Base-by-base conservation (phyloP, 2,888 invertebrate species). In the Diogma glabrata region DNA sequence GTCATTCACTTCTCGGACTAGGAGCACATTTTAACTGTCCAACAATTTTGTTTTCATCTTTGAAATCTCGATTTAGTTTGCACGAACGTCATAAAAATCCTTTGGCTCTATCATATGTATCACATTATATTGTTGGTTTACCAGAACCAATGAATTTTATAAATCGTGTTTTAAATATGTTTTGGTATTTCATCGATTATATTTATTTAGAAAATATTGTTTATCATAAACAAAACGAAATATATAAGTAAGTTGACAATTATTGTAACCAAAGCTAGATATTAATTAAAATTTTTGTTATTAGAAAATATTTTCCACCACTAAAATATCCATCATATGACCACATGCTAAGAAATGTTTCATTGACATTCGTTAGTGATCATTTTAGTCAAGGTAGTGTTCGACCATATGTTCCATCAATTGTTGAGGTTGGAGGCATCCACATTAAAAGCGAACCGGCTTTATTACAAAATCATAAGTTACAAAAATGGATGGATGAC, bases 301-400 rank as follows among this genome's bases (percentile, higher is more conserved):
- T 14, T 40, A 56, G 50, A 2, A 36, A 26, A 9, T 45, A 54
- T 30, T 56, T 56, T 38, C 55, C 55, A 16, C 14, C 53, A 1
- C 2, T 8, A 8, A 47, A 51, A n/a, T 56, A 54, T 47, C 51
- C 51, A 17, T 47, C 54, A 1, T 54, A 47, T 14, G 51, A 61
- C 2, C 64, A 70, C 24, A 47, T 71, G 3, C 63, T 67, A 51
- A 62, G 59, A 19, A 67, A 64, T 26, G 59, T 69, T 3, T 66
- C 69, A 6, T 52, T 73, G n/a, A 56, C 68, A 1, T 53, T 74
- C 20, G 54, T 65, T 0, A 72, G 72, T 58, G 61, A 65, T 9
- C 72, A 73, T 58, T 63, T 64, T 52, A 61, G 62, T 24, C 51
- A 71, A 16, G 61, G 65, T 19, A 61, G 63, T 1, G 59, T 65